Evolutionary conservation across 1,140 invertebrate genomes (phyloP).

Genomic region (Sipha flava): DNA sequence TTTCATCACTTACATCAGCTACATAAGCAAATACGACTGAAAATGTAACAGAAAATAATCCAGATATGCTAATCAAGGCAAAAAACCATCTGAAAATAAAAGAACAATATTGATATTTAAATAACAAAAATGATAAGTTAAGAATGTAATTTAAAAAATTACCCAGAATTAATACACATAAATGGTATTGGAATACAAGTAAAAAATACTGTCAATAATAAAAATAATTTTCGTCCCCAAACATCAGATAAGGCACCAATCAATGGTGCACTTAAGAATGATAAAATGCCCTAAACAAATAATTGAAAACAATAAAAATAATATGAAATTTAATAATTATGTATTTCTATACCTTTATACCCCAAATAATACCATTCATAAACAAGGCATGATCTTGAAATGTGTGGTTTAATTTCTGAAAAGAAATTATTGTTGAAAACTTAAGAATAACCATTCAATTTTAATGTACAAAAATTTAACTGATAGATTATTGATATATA

Average conservation of each 20-base stretch:
- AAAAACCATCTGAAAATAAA: conserved; percentile 81
- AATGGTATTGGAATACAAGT: conserved; percentile 98
- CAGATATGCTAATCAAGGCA: conserved; percentile 97
- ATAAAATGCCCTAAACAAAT: conserved; percentile 76
- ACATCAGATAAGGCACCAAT: conserved; percentile 96
- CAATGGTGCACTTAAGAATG: conserved; percentile 91
- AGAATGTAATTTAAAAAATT: conserved; percentile 38
- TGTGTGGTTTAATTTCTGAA: conserved; percentile 83
- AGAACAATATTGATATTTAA: background rate
- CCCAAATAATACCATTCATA: conserved; percentile 99
- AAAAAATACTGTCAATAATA: conserved; percentile 97
- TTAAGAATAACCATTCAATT: too few relatives aligned
- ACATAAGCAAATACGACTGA: conserved; percentile 99
- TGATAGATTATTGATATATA: too few relatives aligned
- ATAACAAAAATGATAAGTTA: background rate
- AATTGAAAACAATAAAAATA: conserved; percentile 17
- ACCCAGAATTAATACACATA: conserved; percentile 97
- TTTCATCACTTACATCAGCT: conserved; percentile 97
- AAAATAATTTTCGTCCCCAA: conserved; percentile 96
- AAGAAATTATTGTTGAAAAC: too few relatives aligned
- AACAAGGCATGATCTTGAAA: conserved; percentile 98
- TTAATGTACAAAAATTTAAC: too few relatives aligned
- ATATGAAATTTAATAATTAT: background rate
- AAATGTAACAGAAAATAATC: conserved; percentile 97
- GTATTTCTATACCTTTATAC: conserved; percentile 61